Evolutionary conservation across 2,888 invertebrate genomes (phyloP).

Genomic region (Achlya flavicornis): DNA sequence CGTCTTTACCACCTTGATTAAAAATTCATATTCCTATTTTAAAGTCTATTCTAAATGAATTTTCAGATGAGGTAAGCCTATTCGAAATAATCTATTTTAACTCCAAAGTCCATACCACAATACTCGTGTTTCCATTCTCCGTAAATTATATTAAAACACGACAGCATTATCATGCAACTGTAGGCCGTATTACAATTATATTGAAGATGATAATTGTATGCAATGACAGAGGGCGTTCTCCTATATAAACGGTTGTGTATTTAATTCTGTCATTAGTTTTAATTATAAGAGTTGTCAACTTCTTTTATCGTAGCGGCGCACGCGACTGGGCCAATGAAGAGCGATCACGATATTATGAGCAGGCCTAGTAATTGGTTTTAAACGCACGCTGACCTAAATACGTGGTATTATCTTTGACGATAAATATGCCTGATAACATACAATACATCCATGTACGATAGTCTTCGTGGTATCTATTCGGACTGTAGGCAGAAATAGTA

Average conservation of each 20-base stretch:
- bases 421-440: not conserved
- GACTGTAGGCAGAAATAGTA: no score
- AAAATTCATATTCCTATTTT: not conserved
- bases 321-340: conserved; percentile 31
- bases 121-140: conserved; percentile 26
- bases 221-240: not conserved
- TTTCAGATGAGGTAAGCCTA: not conserved
- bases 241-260: not conserved
- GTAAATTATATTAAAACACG: conserved; percentile 34
- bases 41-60: not conserved
- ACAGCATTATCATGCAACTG: conserved; percentile 24
- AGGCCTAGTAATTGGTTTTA: conserved; percentile 1
- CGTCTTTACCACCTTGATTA: no score
- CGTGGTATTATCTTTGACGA: not conserved
- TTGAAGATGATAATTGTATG: conserved; percentile 2
- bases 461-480: no score
- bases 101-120: conserved; percentile 21
- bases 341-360: conserved; percentile 11
- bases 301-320: conserved; percentile 30
- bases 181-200: not conserved
- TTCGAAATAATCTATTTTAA: not conserved
- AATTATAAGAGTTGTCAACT: conserved; percentile 40
- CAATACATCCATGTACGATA: not conserved
- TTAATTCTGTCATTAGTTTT: conserved; percentile 29
- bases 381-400: conserved; percentile 11